phyloP scores from a whole-genome alignment of 1,140 invertebrate species.

The Chelonus insularis region DNA sequence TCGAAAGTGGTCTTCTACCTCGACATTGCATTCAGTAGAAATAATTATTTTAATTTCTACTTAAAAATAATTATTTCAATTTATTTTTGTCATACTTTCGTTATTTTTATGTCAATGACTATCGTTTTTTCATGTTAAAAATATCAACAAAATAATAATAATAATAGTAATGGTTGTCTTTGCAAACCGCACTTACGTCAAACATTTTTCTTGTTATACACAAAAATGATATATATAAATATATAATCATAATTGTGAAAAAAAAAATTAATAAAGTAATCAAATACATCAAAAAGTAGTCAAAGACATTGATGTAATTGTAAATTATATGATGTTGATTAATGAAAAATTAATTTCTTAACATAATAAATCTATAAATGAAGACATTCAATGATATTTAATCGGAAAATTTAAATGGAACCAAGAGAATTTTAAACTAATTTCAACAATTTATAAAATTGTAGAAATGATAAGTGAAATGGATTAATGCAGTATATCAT shows the following conservation, averaged over 20 bases:
- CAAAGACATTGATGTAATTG: conserved; percentile 47
- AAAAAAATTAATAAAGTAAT: too few relatives aligned
- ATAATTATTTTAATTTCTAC: background rate
- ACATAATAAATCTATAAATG: conserved; percentile 11
- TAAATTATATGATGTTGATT: conserved; percentile 51
- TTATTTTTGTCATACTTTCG: background rate
- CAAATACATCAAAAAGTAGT: too few relatives aligned
- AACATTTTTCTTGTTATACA: background rate
- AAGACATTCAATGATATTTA: too few relatives aligned
- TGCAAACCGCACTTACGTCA: background rate
- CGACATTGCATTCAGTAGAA: conserved; percentile 7
- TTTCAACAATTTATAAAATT: too few relatives aligned
- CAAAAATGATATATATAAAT: conserved; percentile 27
- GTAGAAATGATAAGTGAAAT: too few relatives aligned
- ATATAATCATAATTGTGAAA: conserved; percentile 49
- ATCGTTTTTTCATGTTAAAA: background rate
- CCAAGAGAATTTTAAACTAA: too few relatives aligned
- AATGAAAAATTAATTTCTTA: conserved; percentile 39
- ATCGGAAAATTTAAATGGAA: too few relatives aligned
- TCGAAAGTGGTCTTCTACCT: conserved; percentile 16
- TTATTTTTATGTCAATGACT: conserved; percentile 8
- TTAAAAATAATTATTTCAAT: background rate
- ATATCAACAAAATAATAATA: background rate
- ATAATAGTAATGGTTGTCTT: background rate
- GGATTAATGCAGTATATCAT: too few relatives aligned